These are phyloP conservation scores for Cyclargus thomasi DNA, from an alignment of 1,140 invertebrate genomes.

Conservation along the genomic window DNA sequence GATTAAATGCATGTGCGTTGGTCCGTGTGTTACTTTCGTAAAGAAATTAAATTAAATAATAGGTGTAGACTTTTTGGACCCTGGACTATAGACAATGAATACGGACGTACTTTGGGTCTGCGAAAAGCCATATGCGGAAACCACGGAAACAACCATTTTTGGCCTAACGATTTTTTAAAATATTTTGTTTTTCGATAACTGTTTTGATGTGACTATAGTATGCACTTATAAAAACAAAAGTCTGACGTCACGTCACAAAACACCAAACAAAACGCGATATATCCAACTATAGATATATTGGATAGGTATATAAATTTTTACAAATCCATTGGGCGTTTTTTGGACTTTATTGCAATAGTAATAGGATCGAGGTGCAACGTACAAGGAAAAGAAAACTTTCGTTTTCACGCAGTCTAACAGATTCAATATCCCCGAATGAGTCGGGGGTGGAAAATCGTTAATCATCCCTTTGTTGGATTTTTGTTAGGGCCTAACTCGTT, in stretches of 20 bases:
- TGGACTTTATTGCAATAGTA: neutral
- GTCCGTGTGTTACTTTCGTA: too few species aligned
- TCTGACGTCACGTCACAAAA: neutral
- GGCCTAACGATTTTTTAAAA: too few species aligned
- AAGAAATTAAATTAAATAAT: too few species aligned
- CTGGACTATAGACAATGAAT: too few species aligned
- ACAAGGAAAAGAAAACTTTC: slow-evolving; percentile 66
- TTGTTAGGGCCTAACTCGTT: slow-evolving; percentile 73
- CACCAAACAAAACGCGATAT: neutral
- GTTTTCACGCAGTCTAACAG: slow-evolving; percentile 70
- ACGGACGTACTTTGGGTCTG: too few species aligned
- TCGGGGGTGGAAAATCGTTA: slow-evolving; percentile 70
- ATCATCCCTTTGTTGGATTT: slow-evolving; percentile 74
- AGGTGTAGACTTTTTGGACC: too few species aligned
- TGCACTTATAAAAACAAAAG: neutral
- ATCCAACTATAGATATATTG: neutral
- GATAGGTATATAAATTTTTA: neutral
- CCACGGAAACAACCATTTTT: too few species aligned
- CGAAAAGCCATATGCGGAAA: too few species aligned
- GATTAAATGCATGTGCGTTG: too few species aligned
- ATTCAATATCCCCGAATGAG: slow-evolving; percentile 74
- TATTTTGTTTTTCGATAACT: too few species aligned
- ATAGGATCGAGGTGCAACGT: neutral
- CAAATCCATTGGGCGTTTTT: neutral
- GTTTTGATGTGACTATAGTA: neutral